Percentiles rank a stretch among this genome's conserved stretches.
Conservation (phyloP, 2,113 vertebrate species). For the Calyptommatus sinebrachiatus region DNA sequence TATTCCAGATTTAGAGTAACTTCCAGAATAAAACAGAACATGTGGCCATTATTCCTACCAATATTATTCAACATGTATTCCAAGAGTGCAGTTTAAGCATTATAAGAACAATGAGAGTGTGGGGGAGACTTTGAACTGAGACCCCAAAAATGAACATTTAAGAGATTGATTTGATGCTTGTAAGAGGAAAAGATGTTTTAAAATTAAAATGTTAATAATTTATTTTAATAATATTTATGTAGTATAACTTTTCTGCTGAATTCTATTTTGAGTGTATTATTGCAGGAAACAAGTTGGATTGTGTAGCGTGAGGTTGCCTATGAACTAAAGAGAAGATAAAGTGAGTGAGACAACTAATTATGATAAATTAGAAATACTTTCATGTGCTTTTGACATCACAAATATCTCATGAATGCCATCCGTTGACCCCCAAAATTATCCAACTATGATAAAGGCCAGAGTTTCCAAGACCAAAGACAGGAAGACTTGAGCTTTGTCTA, state of each 20-base stretch:
- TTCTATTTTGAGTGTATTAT: no score
- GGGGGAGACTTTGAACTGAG: background rate
- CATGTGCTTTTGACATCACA: slow-evolving; percentile 67
- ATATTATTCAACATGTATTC: no score
- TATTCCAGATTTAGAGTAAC: no score
- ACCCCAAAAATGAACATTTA: background rate
- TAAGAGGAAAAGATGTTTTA: background rate
- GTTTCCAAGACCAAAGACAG: slow-evolving; percentile 70
- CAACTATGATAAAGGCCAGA: slow-evolving; percentile 78
- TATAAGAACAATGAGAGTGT: background rate
- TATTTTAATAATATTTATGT: background rate
- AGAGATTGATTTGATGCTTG: background rate
- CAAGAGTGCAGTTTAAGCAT: background rate
- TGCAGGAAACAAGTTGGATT: no score
- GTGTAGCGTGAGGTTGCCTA: no score
- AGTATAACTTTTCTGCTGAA: slow-evolving; percentile 55
- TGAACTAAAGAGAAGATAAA: slow-evolving; percentile 37
- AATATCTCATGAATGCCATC: slow-evolving; percentile 72
- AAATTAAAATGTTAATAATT: slow-evolving; percentile 30
- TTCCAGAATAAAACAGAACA: no score
- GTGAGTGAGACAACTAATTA: slow-evolving; percentile 82
- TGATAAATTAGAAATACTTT: slow-evolving; percentile 83
- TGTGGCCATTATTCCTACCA: no score
- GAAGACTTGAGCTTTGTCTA: slow-evolving; percentile 76
- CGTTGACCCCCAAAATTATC: slow-evolving; percentile 80